Evolutionary conservation across 2,888 invertebrate species (phyloP), one percentile per base, ranked within the genome.

Genomic region (Ephialtes manifestator): DNA sequence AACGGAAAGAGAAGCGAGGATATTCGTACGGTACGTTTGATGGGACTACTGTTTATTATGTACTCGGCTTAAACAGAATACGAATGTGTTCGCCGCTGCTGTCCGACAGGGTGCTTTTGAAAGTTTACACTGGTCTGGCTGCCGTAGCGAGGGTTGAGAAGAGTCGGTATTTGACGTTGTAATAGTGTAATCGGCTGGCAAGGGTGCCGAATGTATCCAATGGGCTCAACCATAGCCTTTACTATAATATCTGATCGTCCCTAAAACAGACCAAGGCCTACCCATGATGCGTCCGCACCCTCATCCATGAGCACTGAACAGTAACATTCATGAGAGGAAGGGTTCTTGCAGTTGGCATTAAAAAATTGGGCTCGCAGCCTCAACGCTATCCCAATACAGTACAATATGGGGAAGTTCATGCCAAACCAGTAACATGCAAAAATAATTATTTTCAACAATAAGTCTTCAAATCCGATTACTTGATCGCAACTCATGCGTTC

Each of bases 121-220:
- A 51, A 78, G 60, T 78, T 48, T 78, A 60, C 58, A 48, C 31
- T 48, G 60, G 39, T 20, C 46, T 13, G 77, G 11, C n/a, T 1
- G 39, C 39, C 55, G 78, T 43, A 13, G 31, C 68, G 48, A 68
- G 78, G 58, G 39, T 76, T 7, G n/a, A 55, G 18, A 8, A 58
- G 20, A 55, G 63, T 60, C 31, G 55, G 58, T 74, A 60, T 79
- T 74, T 74, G 82, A 68, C 55, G 81, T 82, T 84, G 76, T 81
- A 83, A 87, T 86, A 78, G 83, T 84, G 78, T 71, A 76, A 80
- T 83, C 84, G 80, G 80, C 65, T 75, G 81, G 72, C 82, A 53
- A 68, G 80, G 77, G 72, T 67, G 76, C 53, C 51, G 74, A 80
- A 70, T 65, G 65, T 65, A 79, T 68, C 60, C 58, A 79, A 70